Evolutionary conservation across 2,113 vertebrate species (phyloP).

Genomic region (Brachirus orientalis): DNA sequence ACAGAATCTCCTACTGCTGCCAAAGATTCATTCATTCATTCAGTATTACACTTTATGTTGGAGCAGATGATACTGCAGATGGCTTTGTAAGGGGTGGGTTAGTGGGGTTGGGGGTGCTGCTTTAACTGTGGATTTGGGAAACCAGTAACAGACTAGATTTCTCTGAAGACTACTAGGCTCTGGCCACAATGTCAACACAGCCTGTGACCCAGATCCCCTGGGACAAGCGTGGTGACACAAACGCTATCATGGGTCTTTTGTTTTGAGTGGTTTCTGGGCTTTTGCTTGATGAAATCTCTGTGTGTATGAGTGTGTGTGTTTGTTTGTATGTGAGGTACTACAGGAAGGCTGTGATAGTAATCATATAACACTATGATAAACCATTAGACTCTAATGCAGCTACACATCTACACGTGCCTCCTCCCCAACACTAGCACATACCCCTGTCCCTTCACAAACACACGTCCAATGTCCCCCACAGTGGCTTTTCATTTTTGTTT

Average conservation of each 20-base stretch:
- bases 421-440: slow-evolving; percentile 14
- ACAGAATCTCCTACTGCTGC: slow-evolving; percentile 8
- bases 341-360: slow-evolving; percentile 53
- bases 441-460: slow-evolving; percentile 10
- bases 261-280: slow-evolving; percentile 28
- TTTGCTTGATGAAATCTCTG: slow-evolving; percentile 31
- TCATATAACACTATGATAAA: background rate
- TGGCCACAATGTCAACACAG: slow-evolving; percentile 39
- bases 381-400: too few species aligned
- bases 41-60: slow-evolving; percentile 16
- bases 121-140: slow-evolving; percentile 23
- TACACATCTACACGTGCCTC: background rate
- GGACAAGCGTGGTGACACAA: slow-evolving; percentile 13
- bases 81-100: slow-evolving; percentile 41
- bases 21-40: slow-evolving; percentile 11
- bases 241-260: slow-evolving; percentile 25
- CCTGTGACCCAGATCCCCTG: slow-evolving; percentile 46
- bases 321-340: slow-evolving; percentile 31
- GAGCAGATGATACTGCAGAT: slow-evolving; percentile 70
- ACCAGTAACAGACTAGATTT: slow-evolving; percentile 38
- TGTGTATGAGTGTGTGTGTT: slow-evolving; percentile 28
- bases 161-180: slow-evolving; percentile 36
- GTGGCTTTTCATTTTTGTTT: slow-evolving; percentile 60
- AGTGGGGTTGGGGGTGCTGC: background rate
- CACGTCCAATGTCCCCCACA: background rate